Percentiles rank a stretch among this genome's conserved stretches.
Conservation (phyloP, 2,888 invertebrate genomes). For the Scelioninae gen. 2 region DNA sequence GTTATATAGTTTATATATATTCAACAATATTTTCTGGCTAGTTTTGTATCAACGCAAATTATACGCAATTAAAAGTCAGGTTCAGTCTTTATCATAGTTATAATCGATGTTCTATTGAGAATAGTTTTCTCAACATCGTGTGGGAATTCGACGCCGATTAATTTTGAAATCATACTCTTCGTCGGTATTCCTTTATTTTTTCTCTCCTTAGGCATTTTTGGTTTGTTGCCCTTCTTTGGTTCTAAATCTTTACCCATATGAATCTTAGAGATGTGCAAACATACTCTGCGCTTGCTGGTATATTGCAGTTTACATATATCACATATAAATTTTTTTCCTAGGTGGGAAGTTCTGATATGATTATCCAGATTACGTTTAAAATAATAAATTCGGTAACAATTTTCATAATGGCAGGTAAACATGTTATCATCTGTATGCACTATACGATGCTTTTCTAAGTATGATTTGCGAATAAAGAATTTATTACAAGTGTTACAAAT, state of each 20-base stretch:
- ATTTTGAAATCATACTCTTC: conserved; percentile 61
- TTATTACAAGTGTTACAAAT: conserved; percentile 68
- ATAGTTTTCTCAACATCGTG: conserved; percentile 17
- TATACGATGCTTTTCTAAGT: conserved; percentile 61
- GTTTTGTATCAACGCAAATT: not conserved
- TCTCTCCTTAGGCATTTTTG: conserved; percentile 48
- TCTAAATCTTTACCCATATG: conserved; percentile 57
- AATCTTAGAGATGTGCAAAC: conserved; percentile 61
- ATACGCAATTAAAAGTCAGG: not conserved
- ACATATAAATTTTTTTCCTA: conserved; percentile 74
- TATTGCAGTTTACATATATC: conserved; percentile 64
- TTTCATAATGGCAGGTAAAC: conserved; percentile 71
- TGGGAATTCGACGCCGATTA: conserved; percentile 64
- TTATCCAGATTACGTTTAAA: conserved; percentile 78
- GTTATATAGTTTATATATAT: no score
- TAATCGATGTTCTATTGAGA: conserved; percentile 11
- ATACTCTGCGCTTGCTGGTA: conserved; percentile 61
- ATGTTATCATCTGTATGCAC: conserved; percentile 66
- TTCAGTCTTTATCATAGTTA: conserved; percentile 10
- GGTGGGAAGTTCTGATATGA: conserved; percentile 77
- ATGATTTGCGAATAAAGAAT: conserved; percentile 61
- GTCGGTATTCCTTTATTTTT: conserved; percentile 65
- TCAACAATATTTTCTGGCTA: no score
- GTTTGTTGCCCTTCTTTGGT: conserved; percentile 33
- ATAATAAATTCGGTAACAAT: conserved; percentile 76